These are phyloP conservation scores for Notarius lentiginosus DNA, from an alignment of 2,113 vertebrate species.

Conservation along the genomic window DNA sequence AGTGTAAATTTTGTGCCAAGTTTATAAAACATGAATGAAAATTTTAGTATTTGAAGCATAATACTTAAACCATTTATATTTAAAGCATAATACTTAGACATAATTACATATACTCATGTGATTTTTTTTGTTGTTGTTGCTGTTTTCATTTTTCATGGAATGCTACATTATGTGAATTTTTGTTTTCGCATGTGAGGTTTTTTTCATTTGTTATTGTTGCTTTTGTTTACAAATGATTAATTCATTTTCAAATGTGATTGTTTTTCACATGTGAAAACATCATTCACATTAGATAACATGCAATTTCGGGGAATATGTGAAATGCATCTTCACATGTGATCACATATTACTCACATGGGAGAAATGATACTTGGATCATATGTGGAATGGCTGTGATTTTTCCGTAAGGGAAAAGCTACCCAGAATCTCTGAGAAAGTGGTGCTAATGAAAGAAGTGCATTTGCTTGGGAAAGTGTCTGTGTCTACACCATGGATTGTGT, in stretches of 20 bases:
- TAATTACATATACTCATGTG: neutral
- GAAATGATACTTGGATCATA: neutral
- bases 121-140: neutral
- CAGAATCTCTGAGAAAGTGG: slow-evolving; percentile 28
- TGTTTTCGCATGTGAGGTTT: neutral
- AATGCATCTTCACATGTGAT: neutral
- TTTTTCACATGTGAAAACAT: neutral
- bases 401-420: neutral
- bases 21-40: slow-evolving; percentile 16
- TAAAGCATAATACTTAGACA: neutral
- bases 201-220: neutral
- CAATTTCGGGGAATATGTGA: neutral
- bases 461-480: slow-evolving; percentile 49
- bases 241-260: neutral
- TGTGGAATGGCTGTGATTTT: neutral
- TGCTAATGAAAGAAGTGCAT: slow-evolving; percentile 50
- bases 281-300: neutral
- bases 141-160: neutral
- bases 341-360: neutral
- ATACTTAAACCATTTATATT: neutral
- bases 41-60: slow-evolving; percentile 1
- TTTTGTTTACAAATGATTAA: neutral
- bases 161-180: neutral
- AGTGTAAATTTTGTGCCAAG: neutral
- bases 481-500: slow-evolving; percentile 15